Conservation (phyloP, 1,140 invertebrate species). For the Chlorops oryzae region DNA sequence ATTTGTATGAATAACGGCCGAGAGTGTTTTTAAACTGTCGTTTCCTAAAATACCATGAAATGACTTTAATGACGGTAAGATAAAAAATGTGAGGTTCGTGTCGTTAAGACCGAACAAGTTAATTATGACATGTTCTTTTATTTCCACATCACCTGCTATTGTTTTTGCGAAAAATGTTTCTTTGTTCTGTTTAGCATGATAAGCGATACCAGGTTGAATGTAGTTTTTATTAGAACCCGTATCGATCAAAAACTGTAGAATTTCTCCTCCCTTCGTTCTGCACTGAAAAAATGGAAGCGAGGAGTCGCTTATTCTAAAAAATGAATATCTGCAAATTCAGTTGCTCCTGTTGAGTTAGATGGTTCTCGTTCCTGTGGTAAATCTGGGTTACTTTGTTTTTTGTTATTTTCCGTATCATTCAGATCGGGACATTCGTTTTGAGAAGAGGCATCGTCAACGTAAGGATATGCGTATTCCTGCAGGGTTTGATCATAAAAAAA, state of each 20-base stretch:
- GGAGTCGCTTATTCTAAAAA: conserved; percentile 21
- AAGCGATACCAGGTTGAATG: conserved; percentile 14
- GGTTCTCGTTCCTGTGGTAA: too few relatives aligned
- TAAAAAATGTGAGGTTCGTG: conserved; percentile 8
- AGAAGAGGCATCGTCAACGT: too few relatives aligned
- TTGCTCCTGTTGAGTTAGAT: too few relatives aligned
- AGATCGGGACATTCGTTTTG: too few relatives aligned
- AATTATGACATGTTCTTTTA: conserved; percentile 13
- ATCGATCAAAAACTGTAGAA: conserved; percentile 16
- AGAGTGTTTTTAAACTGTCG: conserved; percentile 11
- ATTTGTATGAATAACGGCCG: conserved; percentile 6
- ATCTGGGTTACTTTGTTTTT: too few relatives aligned
- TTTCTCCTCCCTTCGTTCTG: conserved; percentile 14
- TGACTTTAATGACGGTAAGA: conserved; percentile 11
- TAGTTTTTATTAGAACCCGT: conserved; percentile 20
- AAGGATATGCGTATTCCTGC: too few relatives aligned
- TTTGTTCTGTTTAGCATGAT: conserved; percentile 11
- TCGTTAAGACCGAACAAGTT: conserved; percentile 11
- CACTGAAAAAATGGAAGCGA: conserved; percentile 21
- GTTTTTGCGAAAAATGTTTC: conserved; percentile 12
- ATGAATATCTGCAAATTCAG: too few relatives aligned
- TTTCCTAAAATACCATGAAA: conserved; percentile 16
- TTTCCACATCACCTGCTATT: conserved; percentile 8
- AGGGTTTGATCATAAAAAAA: too few relatives aligned
- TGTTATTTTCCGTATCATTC: too few relatives aligned